Evolutionary conservation across 2,797 vertebrate species (phyloP).

Genomic region (Melanotaenia parkinsoni): DNA sequence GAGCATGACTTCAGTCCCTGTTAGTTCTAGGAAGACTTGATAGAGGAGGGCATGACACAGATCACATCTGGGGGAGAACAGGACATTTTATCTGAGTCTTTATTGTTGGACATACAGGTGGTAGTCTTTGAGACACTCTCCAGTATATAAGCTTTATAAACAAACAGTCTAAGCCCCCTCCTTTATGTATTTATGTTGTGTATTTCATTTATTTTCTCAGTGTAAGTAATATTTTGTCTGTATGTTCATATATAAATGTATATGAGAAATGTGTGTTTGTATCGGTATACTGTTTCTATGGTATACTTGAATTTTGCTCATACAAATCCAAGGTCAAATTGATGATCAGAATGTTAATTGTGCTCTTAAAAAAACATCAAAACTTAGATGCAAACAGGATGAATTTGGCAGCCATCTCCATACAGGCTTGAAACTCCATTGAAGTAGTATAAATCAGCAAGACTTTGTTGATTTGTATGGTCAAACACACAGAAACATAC

Average conservation of each 20-base stretch:
- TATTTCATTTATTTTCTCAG: constrained; percentile 41
- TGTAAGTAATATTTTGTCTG: constrained; percentile 82
- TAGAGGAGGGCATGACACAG: background rate
- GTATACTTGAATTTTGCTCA: constrained; percentile 68
- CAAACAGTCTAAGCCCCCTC: constrained; percentile 70
- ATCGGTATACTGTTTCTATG: constrained; percentile 58
- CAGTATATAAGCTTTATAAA: constrained; percentile 56
- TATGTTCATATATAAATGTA: constrained; percentile 84
- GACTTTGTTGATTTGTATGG: constrained; percentile 80
- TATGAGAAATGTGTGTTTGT: constrained; percentile 83
- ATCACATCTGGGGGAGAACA: background rate
- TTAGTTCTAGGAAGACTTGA: background rate
- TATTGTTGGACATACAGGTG: constrained; percentile 17
- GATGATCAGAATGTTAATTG: background rate
- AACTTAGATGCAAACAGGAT: background rate
- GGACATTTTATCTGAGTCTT: constrained; percentile 9
- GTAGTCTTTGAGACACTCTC: constrained; percentile 62
- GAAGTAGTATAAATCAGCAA: background rate
- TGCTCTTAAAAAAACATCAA: background rate
- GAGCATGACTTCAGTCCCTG: background rate
- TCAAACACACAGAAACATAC: constrained; percentile 84
- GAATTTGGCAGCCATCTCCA: background rate
- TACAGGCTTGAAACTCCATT: background rate
- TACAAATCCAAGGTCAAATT: constrained; percentile 78
- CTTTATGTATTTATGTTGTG: constrained; percentile 50